Conservation (phyloP, 2,888 invertebrate genomes). For the Nycteola revayana region DNA sequence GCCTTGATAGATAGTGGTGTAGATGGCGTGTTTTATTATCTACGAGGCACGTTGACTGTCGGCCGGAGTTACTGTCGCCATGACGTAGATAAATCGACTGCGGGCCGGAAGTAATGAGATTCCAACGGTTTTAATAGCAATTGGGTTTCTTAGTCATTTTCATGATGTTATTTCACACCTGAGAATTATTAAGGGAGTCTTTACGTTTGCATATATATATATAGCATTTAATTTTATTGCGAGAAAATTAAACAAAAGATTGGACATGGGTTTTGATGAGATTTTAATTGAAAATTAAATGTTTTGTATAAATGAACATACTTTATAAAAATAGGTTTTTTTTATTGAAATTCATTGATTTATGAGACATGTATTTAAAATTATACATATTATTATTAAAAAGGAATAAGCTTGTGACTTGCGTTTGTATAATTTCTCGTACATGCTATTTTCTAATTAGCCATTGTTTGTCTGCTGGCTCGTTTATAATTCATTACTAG, state of each 20-base stretch:
- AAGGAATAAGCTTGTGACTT: too few relatives aligned
- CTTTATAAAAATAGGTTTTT: too few relatives aligned
- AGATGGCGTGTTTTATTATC: conserved; percentile 54
- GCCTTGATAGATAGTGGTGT: conserved; percentile 39
- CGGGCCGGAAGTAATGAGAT: conserved; percentile 40
- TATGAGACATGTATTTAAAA: too few relatives aligned
- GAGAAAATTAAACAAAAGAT: too few relatives aligned
- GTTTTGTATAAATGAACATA: too few relatives aligned
- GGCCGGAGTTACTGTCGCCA: conserved; percentile 38
- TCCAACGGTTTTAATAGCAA: conserved; percentile 36
- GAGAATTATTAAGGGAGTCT: conserved; percentile 14
- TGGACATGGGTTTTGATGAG: too few relatives aligned
- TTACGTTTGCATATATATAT: neutral
- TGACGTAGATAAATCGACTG: conserved; percentile 53
- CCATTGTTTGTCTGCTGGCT: conserved; percentile 13
- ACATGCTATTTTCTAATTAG: conserved; percentile 31
- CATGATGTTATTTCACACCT: conserved; percentile 24
- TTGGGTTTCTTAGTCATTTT: conserved; percentile 31
- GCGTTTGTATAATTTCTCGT: conserved; percentile 6
- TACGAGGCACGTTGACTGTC: conserved; percentile 41
- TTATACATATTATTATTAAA: too few relatives aligned
- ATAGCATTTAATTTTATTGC: too few relatives aligned
- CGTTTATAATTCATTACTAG: neutral
- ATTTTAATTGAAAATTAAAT: too few relatives aligned
- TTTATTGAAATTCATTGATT: too few relatives aligned